These are phyloP conservation scores for Engystomops pustulosus DNA, from an alignment of 2,113 vertebrate genomes.

Conservation along the genomic window DNA sequence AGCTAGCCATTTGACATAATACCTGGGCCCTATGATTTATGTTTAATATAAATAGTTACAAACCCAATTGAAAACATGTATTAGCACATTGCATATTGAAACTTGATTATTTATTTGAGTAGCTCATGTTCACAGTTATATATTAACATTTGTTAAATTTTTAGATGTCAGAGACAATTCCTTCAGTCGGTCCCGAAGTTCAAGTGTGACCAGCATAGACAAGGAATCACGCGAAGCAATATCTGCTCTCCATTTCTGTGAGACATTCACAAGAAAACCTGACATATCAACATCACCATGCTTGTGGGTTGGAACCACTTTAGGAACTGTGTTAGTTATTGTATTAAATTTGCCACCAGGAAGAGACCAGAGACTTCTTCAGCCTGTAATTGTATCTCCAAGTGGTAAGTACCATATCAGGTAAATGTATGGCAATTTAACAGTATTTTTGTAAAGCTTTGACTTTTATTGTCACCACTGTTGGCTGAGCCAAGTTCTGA, in stretches of 20 bases:
- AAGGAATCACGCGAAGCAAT: slow-evolving; percentile 93
- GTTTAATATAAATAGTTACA: too few relatives aligned
- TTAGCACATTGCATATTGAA: too few relatives aligned
- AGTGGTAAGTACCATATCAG: slow-evolving; percentile 79
- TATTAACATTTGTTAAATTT: not conserved
- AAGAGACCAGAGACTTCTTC: slow-evolving; percentile 93
- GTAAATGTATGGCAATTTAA: not conserved
- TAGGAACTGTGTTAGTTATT: slow-evolving; percentile 90
- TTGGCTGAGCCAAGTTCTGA: not conserved
- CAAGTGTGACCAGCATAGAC: slow-evolving; percentile 98
- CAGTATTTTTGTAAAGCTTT: not conserved
- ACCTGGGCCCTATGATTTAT: too few relatives aligned
- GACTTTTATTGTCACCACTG: not conserved
- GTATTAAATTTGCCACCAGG: slow-evolving; percentile 88
- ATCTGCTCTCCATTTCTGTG: slow-evolving; percentile 91
- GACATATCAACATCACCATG: slow-evolving; percentile 84
- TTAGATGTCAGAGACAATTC: slow-evolving; percentile 97
- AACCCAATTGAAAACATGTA: too few relatives aligned
- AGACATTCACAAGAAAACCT: slow-evolving; percentile 89
- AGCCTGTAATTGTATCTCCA: slow-evolving; percentile 94
- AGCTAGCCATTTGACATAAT: too few relatives aligned
- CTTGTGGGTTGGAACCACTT: slow-evolving; percentile 91
- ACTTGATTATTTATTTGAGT: not conserved
- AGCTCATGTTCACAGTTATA: not conserved
- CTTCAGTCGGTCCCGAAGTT: slow-evolving; percentile 96